These are phyloP conservation scores for Phyllostomus discolor DNA, from an alignment of 2,113 vertebrate species.

Conservation along the genomic window DNA sequence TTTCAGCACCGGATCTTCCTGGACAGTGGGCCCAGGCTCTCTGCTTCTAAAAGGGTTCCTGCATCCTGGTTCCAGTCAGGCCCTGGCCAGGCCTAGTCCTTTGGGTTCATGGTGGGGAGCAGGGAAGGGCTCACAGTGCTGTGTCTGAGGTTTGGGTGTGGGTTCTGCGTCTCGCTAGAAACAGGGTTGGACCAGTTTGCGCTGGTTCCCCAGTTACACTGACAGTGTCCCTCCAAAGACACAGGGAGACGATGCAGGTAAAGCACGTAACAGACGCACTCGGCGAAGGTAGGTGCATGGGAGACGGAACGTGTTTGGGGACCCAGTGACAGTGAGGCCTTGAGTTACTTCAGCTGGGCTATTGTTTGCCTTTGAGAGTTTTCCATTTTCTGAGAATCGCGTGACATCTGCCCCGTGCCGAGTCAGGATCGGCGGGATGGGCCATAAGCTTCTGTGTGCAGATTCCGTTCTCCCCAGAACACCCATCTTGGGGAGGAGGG, in stretches of 20 bases:
- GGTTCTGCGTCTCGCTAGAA: not conserved
- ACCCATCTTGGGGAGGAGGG: not conserved
- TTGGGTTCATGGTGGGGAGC: not conserved
- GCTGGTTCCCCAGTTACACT: not conserved
- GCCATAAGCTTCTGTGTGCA: not conserved
- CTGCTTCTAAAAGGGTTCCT: not conserved
- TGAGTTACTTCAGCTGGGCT: not conserved
- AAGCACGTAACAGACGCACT: not conserved
- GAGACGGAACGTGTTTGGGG: not conserved
- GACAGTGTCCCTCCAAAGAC: not conserved
- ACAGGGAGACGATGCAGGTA: not conserved
- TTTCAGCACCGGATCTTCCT: not conserved
- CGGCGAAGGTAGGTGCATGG: not conserved
- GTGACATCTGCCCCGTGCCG: not conserved
- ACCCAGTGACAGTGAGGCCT: not conserved
- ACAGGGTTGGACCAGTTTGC: not conserved
- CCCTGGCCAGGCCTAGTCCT: not conserved
- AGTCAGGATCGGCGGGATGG: not conserved
- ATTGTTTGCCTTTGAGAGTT: not conserved
- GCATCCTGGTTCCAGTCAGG: not conserved
- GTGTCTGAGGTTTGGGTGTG: not conserved
- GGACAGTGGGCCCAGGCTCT: not conserved
- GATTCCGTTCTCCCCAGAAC: not conserved
- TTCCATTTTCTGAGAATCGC: not conserved
- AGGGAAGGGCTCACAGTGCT: not conserved